A percentile compares a stretch with the other conserved stretches of the same genome.
phyloP scores from a whole-genome alignment of 2,888 invertebrate genomes.

The Hirtodrosophila alboralis region DNA sequence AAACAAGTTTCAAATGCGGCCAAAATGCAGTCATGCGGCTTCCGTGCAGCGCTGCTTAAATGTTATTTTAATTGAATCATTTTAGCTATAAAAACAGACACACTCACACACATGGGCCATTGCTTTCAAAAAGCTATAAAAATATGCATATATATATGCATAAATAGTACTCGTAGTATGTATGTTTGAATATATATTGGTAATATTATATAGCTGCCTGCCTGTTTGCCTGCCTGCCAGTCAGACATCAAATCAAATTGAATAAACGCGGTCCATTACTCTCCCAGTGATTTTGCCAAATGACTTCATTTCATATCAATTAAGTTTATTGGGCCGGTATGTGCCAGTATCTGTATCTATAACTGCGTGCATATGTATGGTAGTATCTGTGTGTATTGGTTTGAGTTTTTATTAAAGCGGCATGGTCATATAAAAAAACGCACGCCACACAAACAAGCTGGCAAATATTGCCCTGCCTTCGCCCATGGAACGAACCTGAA shows the following conservation, averaged over 20 bases:
- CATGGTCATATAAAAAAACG: slow-evolving; percentile 43
- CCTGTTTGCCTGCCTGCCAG: slow-evolving; percentile 35
- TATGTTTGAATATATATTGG: slow-evolving; percentile 11
- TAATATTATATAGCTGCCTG: slow-evolving; percentile 19
- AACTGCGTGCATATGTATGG: slow-evolving; percentile 10
- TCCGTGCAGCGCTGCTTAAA: slow-evolving; percentile 64
- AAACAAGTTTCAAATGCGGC: slow-evolving; percentile 48
- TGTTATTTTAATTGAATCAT: slow-evolving; percentile 63
- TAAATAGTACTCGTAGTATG: slow-evolving; percentile 5
- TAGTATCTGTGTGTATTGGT: slow-evolving; percentile 20
- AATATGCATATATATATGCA: slow-evolving; percentile 43
- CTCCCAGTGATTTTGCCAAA: slow-evolving; percentile 77
- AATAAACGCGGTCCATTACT: slow-evolving; percentile 73
- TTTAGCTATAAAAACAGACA: slow-evolving; percentile 51
- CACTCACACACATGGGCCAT: slow-evolving; percentile 27
- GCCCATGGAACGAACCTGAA: slow-evolving; percentile 66
- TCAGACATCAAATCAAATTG: slow-evolving; percentile 77
- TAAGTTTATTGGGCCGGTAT: slow-evolving; percentile 77
- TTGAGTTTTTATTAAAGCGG: slow-evolving; percentile 52
- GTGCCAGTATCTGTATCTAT: slow-evolving; percentile 15
- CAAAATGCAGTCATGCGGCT: slow-evolving; percentile 71
- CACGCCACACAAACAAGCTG: slow-evolving; percentile 31
- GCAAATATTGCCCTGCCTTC: slow-evolving; percentile 56
- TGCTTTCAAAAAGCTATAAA: slow-evolving; percentile 54
- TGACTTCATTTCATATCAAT: slow-evolving; percentile 84